Percentiles rank a stretch among this genome's conserved stretches.
phyloP scores from a whole-genome alignment of 2,888 invertebrate species.

The Lacanobia wlatinum region DNA sequence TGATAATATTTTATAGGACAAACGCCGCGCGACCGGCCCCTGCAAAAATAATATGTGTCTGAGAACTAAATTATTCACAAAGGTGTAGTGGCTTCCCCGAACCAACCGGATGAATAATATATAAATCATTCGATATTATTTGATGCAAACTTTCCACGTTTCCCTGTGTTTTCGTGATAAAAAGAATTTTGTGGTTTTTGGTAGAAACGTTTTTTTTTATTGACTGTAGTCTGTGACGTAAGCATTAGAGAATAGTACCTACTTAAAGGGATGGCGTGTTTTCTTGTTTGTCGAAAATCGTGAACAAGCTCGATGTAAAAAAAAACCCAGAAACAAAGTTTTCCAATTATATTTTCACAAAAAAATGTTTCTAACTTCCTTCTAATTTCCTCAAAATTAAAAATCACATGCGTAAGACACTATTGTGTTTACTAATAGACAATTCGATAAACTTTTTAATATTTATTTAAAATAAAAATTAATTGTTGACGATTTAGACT shows the following conservation, averaged over 20 bases:
- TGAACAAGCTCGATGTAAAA: too few relatives aligned
- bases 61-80: conserved; percentile 87
- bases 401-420: not conserved
- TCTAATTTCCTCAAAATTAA: not conserved
- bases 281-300: too few relatives aligned
- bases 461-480: not conserved
- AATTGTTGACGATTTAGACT: too few relatives aligned
- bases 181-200: conserved; percentile 64
- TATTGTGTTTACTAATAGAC: not conserved
- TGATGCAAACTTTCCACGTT: conserved; percentile 76
- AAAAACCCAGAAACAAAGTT: too few relatives aligned
- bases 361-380: not conserved
- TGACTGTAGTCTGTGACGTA: not conserved
- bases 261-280: not conserved
- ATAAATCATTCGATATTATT: conserved; percentile 87
- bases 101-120: conserved; percentile 85
- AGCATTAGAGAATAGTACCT: not conserved
- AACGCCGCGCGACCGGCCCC: conserved; percentile 78
- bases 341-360: too few relatives aligned
- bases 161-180: conserved; percentile 61
- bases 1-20: conserved; percentile 83
- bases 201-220: not conserved
- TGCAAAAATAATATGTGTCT: conserved; percentile 88
- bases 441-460: not conserved
- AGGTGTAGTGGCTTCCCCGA: conserved; percentile 83